Percentiles rank a stretch among this genome's conserved stretches.
Conservation (phyloP, 2,797 vertebrate species). For the Girardinus metallicus region DNA sequence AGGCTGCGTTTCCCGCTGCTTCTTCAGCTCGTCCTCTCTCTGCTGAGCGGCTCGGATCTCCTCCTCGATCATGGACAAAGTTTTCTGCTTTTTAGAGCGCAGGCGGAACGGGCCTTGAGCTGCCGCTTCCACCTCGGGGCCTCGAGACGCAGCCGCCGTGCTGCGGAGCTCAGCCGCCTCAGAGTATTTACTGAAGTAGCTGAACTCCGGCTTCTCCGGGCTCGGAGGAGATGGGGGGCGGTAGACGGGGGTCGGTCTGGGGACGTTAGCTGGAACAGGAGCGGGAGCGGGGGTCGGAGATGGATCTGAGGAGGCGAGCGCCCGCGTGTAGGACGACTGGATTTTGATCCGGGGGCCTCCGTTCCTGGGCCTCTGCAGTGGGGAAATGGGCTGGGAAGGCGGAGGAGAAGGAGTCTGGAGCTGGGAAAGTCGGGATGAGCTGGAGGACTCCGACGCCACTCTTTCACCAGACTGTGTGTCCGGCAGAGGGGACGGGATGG, state of each 20-base stretch:
- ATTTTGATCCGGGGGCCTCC: constrained; percentile 85
- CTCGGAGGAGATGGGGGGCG: constrained; percentile 71
- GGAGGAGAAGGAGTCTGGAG: constrained; percentile 61
- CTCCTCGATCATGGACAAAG: constrained; percentile 98
- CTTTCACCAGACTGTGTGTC: constrained; percentile 40
- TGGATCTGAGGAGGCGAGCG: constrained; percentile 68
- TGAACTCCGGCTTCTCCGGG: constrained; percentile 85
- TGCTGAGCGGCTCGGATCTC: constrained; percentile 97
- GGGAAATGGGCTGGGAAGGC: constrained; percentile 64
- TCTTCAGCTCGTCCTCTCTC: constrained; percentile 94
- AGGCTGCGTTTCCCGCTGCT: constrained; percentile 84
- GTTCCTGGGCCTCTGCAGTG: constrained; percentile 72
- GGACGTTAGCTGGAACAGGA: constrained; percentile 40
- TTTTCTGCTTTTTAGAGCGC: constrained; percentile 94
- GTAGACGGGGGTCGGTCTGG: constrained; percentile 65
- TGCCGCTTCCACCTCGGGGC: constrained; percentile 86
- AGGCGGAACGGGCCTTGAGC: constrained; percentile 93
- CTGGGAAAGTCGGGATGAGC: constrained; percentile 26
- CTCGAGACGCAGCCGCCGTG: constrained; percentile 86
- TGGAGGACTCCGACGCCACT: constrained; percentile 39
- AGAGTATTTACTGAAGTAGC: constrained; percentile 97
- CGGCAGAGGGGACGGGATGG: constrained; percentile 54
- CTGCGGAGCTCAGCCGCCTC: constrained; percentile 95
- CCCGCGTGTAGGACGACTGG: constrained; percentile 74
- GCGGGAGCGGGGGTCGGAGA: constrained; percentile 54